Percentiles rank a stretch among this genome's conserved stretches.
phyloP scores from a whole-genome alignment of 1,140 invertebrate species.

The Reticulitermes speratus region DNA sequence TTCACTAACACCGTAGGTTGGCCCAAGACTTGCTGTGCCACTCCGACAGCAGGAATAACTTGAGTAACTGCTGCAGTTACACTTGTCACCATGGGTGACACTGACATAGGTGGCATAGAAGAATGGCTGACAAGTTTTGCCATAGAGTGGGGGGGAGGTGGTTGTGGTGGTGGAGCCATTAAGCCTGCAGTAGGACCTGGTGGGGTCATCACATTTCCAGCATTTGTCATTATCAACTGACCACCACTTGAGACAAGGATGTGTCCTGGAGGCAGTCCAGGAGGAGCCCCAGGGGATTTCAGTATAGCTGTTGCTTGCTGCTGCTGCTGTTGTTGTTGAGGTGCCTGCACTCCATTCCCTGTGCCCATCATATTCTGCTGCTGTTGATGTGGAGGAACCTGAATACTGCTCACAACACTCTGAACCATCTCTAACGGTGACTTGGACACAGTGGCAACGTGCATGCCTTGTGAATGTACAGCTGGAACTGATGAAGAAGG shows the following conservation, averaged over 20 bases:
- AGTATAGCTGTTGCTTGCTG: conserved; percentile 40
- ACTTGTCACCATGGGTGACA: conserved; percentile 66
- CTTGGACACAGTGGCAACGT: conserved; percentile 54
- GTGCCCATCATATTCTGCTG: conserved; percentile 42
- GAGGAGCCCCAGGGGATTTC: conserved; percentile 37
- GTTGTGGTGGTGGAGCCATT: conserved; percentile 60
- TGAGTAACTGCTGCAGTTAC: conserved; percentile 57
- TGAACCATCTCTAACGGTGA: conserved; percentile 78
- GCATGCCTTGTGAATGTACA: conserved; percentile 48
- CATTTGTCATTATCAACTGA: conserved; percentile 67
- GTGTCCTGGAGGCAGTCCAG: conserved; percentile 60
- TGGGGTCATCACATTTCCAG: conserved; percentile 41
- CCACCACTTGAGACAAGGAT: conserved; percentile 72
- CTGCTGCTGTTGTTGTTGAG: conserved; percentile 41
- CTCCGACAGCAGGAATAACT: conserved; percentile 51
- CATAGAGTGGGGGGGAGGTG: conserved; percentile 21
- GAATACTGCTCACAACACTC: conserved; percentile 74
- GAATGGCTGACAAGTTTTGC: conserved; percentile 22
- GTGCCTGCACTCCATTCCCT: conserved; percentile 33
- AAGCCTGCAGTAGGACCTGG: conserved; percentile 42
- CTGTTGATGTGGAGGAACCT: conserved; percentile 50
- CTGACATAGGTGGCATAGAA: conserved; percentile 62
- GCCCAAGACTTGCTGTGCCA: conserved; percentile 63
- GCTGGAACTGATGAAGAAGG: conserved; percentile 24
- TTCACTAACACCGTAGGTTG: conserved; percentile 81